Percentiles rank a stretch among this genome's conserved stretches.
Conservation (phyloP, 2,797 vertebrate genomes). For the Champsocephalus esox region DNA sequence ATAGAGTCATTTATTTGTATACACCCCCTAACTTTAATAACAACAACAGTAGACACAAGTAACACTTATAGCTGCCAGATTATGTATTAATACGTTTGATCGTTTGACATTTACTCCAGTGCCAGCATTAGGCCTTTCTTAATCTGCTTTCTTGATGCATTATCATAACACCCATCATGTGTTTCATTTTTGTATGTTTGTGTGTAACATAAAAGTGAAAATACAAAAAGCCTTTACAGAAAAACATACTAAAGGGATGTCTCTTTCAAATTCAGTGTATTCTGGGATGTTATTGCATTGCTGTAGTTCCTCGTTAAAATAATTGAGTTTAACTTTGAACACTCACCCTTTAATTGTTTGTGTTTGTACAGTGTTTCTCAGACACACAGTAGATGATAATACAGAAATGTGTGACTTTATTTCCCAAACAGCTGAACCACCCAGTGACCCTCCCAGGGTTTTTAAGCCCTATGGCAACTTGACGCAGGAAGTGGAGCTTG, state of each 20-base stretch:
- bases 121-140: neutral
- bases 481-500: slow-evolving; percentile 67
- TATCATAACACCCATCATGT: too few species aligned
- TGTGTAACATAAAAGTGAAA: too few species aligned
- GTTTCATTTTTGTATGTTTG: too few species aligned
- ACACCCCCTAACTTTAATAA: too few species aligned
- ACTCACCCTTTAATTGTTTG: neutral
- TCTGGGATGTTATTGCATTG: neutral
- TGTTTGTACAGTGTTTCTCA: slow-evolving; percentile 1
- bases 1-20: too few species aligned
- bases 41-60: too few species aligned
- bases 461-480: slow-evolving; percentile 34
- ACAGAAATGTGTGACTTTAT: slow-evolving; percentile 14
- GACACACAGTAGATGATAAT: neutral
- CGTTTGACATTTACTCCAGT: too few species aligned
- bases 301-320: neutral
- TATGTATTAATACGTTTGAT: too few species aligned
- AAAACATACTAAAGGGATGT: neutral
- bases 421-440: slow-evolving; percentile 41
- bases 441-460: slow-evolving; percentile 34
- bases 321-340: neutral
- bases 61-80: too few species aligned
- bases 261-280: neutral
- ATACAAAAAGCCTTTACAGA: neutral
- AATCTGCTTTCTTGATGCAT: neutral